Conservation (phyloP, 2,113 vertebrate genomes). For the Taxidea taxus region DNA sequence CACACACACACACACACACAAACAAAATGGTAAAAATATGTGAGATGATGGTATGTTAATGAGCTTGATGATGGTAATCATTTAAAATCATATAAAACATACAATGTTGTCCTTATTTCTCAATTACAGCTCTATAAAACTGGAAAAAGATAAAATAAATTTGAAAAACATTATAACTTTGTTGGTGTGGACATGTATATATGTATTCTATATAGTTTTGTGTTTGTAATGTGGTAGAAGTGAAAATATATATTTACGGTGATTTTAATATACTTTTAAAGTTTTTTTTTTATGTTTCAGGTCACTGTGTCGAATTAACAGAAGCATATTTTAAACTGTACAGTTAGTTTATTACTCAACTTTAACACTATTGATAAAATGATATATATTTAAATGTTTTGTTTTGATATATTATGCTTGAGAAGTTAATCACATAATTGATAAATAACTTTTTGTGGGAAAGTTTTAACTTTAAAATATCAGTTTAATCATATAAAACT, state of each 20-base stretch:
- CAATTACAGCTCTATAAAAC: neutral
- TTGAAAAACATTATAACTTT: neutral
- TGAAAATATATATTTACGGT: neutral
- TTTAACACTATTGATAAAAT: neutral
- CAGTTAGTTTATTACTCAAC: neutral
- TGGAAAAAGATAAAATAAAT: neutral
- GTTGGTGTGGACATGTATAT: neutral
- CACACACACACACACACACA: neutral
- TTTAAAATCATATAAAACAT: neutral
- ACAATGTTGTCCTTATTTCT: neutral
- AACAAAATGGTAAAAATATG: neutral
- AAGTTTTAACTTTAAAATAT: neutral
- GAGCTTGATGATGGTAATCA: neutral
- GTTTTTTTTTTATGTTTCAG: neutral
- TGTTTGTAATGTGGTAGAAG: rapidly evolving
- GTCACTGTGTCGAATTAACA: neutral
- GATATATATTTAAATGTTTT: neutral
- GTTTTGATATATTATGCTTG: neutral
- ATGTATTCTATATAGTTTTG: neutral
- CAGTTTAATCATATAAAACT: neutral
- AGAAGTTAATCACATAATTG: neutral
- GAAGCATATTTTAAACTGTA: neutral
- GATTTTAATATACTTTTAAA: neutral
- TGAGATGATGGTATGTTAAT: neutral
- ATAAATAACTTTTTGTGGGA: neutral